A percentile compares a stretch with the other conserved stretches of the same genome.
phyloP scores from a whole-genome alignment of 2,113 vertebrate genomes.

The Anoura caudifer region DNA sequence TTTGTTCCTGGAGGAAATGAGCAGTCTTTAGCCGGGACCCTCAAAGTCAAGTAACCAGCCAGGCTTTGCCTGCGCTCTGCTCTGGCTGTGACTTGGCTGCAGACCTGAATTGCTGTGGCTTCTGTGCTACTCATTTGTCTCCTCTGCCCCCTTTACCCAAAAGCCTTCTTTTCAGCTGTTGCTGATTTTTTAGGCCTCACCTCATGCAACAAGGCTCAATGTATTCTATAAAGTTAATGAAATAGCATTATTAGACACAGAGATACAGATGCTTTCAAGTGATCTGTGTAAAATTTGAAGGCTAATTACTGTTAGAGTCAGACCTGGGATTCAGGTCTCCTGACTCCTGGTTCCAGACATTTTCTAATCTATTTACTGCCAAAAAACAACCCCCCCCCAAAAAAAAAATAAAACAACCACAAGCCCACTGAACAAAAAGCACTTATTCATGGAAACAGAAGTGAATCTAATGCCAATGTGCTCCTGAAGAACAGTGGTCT shows the following conservation, averaged over 20 bases:
- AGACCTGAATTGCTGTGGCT: neutral
- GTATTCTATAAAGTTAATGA: neutral
- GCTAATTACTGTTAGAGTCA: neutral
- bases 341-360: neutral
- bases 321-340: neutral
- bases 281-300: neutral
- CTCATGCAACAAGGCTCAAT: neutral
- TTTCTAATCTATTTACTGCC: neutral
- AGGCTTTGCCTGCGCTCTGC: neutral
- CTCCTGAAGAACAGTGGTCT: neutral
- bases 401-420: neutral
- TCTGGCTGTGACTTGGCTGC: neutral
- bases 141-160: neutral
- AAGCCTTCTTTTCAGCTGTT: neutral
- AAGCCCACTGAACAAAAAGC: neutral
- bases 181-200: neutral
- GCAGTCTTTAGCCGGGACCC: neutral
- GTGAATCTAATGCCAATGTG: neutral
- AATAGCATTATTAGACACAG: neutral
- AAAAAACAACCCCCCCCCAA: neutral
- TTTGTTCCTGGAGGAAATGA: conserved; percentile 37
- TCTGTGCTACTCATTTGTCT: neutral
- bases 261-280: neutral
- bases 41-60: neutral
- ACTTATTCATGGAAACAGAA: neutral